Conservation (phyloP, 1,140 invertebrate species). For the Medauroidea extradentata region DNA sequence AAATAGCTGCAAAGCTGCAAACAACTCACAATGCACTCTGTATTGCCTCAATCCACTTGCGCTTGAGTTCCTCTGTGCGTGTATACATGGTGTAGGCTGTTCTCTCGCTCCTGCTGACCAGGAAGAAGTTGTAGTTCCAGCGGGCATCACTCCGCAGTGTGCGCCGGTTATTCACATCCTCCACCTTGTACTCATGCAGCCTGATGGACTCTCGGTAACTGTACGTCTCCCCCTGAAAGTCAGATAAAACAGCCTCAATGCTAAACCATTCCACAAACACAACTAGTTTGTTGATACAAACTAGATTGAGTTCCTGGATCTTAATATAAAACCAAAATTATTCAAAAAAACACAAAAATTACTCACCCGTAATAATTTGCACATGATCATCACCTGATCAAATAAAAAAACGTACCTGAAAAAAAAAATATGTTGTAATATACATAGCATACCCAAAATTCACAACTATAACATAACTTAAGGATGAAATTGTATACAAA, state of each 20-base stretch:
- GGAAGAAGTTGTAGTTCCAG: conserved; percentile 76
- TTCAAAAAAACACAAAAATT: no score
- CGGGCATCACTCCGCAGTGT: conserved; percentile 62
- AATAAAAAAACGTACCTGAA: conserved; percentile 92
- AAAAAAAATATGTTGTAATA: no score
- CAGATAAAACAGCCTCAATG: no score
- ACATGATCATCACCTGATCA: conserved; percentile 93
- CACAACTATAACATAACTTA: conserved; percentile 6
- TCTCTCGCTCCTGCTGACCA: conserved; percentile 76
- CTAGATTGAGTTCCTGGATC: no score
- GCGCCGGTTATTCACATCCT: conserved; percentile 63
- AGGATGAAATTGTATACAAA: not conserved
- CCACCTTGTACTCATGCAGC: conserved; percentile 80
- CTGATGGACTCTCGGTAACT: conserved; percentile 83
- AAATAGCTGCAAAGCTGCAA: no score
- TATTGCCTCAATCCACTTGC: conserved; percentile 89
- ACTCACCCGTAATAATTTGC: conserved; percentile 79
- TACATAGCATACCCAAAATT: no score
- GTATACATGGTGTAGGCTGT: conserved; percentile 87
- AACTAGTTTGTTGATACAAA: no score
- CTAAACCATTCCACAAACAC: no score
- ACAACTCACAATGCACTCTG: conserved; percentile 80
- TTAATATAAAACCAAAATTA: no score
- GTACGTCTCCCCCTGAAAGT: conserved; percentile 79
- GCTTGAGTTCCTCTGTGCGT: conserved; percentile 79